Conservation (phyloP, 2,888 invertebrate genomes). For the Scelioninae gen. 1 region DNA sequence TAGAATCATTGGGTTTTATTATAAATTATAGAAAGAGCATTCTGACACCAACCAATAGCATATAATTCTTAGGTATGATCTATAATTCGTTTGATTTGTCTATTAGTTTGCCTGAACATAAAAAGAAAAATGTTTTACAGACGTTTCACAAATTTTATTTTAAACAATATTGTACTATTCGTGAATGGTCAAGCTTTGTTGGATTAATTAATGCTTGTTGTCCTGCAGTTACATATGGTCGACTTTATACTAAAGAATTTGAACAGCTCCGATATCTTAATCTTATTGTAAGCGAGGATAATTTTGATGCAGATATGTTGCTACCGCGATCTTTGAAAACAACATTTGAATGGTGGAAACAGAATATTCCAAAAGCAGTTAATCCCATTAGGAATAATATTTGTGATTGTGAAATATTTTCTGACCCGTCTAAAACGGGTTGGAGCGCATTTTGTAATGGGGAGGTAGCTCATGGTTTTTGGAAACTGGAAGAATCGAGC, state of each 20-base stretch:
- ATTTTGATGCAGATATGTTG: conserved; percentile 6
- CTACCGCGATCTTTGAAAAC: not conserved
- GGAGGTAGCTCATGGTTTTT: conserved; percentile 11
- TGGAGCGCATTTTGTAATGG: conserved; percentile 13
- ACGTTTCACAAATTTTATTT: not conserved
- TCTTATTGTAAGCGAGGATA: not conserved
- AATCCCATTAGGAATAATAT: not conserved
- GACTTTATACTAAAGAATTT: conserved; percentile 45
- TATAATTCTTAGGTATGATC: no score
- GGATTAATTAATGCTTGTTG: conserved; percentile 40
- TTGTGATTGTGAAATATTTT: conserved; percentile 7
- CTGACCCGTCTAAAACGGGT: conserved; percentile 4
- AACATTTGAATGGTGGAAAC: conserved; percentile 13
- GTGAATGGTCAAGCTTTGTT: conserved; percentile 50
- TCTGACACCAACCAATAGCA: no score
- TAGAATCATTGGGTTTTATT: no score
- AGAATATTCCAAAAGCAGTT: not conserved
- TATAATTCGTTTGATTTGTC: no score
- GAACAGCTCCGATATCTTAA: conserved; percentile 29
- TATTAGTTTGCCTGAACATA: no score
- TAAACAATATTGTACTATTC: conserved; percentile 28
- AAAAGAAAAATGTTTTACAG: no score
- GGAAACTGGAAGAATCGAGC: not conserved
- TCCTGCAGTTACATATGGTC: conserved; percentile 46
- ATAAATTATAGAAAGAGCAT: no score